A percentile compares a stretch with the other conserved stretches of the same genome.
Conservation (phyloP, 2,113 vertebrate species). For the Tor tambroides region DNA sequence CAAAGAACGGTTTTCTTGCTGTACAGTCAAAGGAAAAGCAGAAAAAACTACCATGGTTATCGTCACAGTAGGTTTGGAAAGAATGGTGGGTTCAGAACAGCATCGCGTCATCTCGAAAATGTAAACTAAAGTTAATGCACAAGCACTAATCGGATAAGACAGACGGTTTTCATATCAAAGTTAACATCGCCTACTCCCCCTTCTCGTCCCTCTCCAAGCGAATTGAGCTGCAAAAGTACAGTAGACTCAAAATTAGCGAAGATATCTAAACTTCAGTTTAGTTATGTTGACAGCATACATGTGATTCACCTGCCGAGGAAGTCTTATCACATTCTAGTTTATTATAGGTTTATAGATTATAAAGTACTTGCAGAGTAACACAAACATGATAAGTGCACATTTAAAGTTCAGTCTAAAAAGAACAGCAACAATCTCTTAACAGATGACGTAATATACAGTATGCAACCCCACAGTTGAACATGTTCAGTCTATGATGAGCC, state of each 20-base stretch:
- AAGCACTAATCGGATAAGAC: slow-evolving; percentile 60
- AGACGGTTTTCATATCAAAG: slow-evolving; percentile 47
- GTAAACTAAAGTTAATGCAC: slow-evolving; percentile 58
- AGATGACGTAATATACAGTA: slow-evolving; percentile 75
- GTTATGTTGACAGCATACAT: slow-evolving; percentile 46
- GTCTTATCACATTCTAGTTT: slow-evolving; percentile 60
- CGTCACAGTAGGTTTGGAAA: slow-evolving; percentile 50
- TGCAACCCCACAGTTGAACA: slow-evolving; percentile 51
- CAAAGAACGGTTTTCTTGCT: slow-evolving; percentile 36
- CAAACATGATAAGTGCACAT: slow-evolving; percentile 71
- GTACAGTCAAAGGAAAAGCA: slow-evolving; percentile 48
- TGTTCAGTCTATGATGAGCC: slow-evolving; percentile 43
- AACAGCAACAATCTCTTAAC: slow-evolving; percentile 72
- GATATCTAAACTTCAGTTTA: slow-evolving; percentile 48
- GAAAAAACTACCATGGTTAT: slow-evolving; percentile 42
- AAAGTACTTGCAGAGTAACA: slow-evolving; percentile 67
- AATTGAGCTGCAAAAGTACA: slow-evolving; percentile 54
- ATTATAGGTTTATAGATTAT: slow-evolving; percentile 62
- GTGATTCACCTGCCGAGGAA: slow-evolving; percentile 61
- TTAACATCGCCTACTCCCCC: slow-evolving; percentile 25
- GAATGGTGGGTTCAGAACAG: slow-evolving; percentile 46
- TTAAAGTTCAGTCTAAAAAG: slow-evolving; percentile 68
- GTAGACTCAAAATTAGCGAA: slow-evolving; percentile 56
- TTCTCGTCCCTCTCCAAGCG: slow-evolving; percentile 25
- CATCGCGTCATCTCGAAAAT: slow-evolving; percentile 52